phyloP scores from a whole-genome alignment of 1,140 invertebrate genomes.

The Brachionus rotundiformis region DNA sequence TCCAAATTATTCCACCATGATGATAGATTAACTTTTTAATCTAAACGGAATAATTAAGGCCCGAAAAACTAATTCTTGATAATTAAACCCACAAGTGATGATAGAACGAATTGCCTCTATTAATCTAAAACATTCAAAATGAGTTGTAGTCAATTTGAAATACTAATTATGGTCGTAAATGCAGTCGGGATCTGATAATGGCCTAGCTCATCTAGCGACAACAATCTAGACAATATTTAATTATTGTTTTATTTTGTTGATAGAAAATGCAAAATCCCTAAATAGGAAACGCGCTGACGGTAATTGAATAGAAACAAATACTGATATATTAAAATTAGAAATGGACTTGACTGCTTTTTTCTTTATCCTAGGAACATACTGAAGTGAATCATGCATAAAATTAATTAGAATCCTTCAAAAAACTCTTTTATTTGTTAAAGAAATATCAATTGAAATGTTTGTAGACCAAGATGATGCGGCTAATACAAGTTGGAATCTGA shows the following conservation, averaged over 20 bases:
- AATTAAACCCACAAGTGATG: constrained; percentile 33
- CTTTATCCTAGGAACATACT: background rate
- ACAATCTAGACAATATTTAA: constrained; percentile 46
- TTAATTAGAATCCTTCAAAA: constrained; percentile 50
- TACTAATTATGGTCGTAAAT: constrained; percentile 6
- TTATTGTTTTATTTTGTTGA: constrained; percentile 37
- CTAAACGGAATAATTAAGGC: constrained; percentile 7
- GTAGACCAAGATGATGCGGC: constrained; percentile 6
- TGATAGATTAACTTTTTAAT: constrained; percentile 35
- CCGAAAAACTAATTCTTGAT: constrained; percentile 25
- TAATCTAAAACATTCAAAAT: background rate
- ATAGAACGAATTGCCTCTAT: background rate
- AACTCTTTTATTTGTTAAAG: constrained; percentile 12
- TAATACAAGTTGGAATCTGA: constrained; percentile 8
- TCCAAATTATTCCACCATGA: background rate
- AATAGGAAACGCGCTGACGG: constrained; percentile 33
- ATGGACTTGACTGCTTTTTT: constrained; percentile 40
- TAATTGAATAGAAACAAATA: constrained; percentile 42
- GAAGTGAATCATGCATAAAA: constrained; percentile 47
- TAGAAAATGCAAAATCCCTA: background rate
- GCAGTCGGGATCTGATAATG: constrained; percentile 27
- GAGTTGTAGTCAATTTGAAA: background rate
- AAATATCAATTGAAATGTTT: constrained; percentile 24
- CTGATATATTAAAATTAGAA: constrained; percentile 28
- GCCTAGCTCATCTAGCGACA: background rate